Percentiles rank a stretch among this genome's conserved stretches.
These are phyloP conservation scores for Eulemur coronatus DNA, from an alignment of 2,797 vertebrate genomes.

Conservation along the genomic window DNA sequence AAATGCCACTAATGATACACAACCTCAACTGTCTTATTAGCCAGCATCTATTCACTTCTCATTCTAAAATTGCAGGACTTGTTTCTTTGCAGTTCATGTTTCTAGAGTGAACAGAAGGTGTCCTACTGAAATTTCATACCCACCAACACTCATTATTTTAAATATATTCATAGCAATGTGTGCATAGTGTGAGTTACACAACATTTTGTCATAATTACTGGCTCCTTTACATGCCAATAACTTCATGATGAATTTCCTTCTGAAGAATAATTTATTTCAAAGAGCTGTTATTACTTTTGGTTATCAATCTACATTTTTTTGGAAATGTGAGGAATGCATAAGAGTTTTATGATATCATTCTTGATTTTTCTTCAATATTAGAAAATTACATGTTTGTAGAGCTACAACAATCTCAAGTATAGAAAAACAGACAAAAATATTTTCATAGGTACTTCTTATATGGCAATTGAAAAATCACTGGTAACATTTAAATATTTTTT, in stretches of 20 bases:
- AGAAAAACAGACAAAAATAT: conserved; percentile 47
- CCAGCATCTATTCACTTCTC: background rate
- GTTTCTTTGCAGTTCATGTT: conserved; percentile 45
- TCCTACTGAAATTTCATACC: conserved; percentile 60
- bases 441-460: conserved; percentile 56
- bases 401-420: conserved; percentile 1
- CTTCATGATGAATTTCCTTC: conserved; percentile 47
- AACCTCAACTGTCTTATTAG: background rate
- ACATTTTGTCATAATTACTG: conserved; percentile 52
- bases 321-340: background rate
- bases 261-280: conserved; percentile 37
- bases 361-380: conserved; percentile 6
- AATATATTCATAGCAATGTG: conserved; percentile 20
- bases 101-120: conserved; percentile 8
- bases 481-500: conserved; percentile 4
- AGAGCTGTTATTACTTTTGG: background rate
- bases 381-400: background rate
- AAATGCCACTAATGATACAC: conserved; percentile 34
- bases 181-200: background rate
- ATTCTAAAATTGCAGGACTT: background rate
- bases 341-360: conserved; percentile 17
- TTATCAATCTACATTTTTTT: conserved; percentile 25
- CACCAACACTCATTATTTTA: conserved; percentile 48
- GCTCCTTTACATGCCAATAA: conserved; percentile 4
- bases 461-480: conserved; percentile 39